phyloP scores from a whole-genome alignment of 92 coral and sea anemone genomes.

The Phenganax marumi region DNA sequence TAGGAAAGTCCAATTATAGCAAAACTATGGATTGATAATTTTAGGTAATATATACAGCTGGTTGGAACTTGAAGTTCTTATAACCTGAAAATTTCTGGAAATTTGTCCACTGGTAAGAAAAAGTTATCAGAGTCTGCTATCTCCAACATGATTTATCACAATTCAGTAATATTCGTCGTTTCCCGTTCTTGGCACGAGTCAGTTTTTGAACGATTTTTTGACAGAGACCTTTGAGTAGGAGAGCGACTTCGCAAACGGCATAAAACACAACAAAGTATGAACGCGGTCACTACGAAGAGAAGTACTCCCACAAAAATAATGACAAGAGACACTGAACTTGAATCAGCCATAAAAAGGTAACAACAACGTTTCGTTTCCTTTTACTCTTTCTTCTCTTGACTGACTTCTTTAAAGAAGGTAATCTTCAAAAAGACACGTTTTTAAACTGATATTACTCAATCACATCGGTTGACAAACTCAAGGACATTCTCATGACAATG shows the following conservation, averaged over 20 bases:
- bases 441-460: background rate
- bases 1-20: no score
- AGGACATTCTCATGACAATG: no score
- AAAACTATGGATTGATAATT: no score
- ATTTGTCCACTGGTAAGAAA: background rate
- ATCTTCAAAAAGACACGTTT: background rate
- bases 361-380: background rate
- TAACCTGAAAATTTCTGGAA: background rate
- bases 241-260: constrained; percentile 70
- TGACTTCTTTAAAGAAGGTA: background rate
- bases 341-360: constrained; percentile 27
- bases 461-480: no score
- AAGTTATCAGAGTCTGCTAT: background rate
- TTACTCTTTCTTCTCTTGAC: background rate
- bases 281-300: constrained; percentile 83
- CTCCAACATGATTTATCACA: background rate
- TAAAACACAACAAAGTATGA: constrained; percentile 81
- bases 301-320: constrained; percentile 91
- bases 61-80: no score
- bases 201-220: constrained; percentile 44
- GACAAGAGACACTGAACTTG: constrained; percentile 73
- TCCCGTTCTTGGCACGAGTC: constrained; percentile 21
- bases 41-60: no score
- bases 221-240: constrained; percentile 56
- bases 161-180: constrained; percentile 40